These are phyloP conservation scores for Protobothrops mucrosquamatus DNA, from an alignment of 2,113 vertebrate species.

Conservation along the genomic window DNA sequence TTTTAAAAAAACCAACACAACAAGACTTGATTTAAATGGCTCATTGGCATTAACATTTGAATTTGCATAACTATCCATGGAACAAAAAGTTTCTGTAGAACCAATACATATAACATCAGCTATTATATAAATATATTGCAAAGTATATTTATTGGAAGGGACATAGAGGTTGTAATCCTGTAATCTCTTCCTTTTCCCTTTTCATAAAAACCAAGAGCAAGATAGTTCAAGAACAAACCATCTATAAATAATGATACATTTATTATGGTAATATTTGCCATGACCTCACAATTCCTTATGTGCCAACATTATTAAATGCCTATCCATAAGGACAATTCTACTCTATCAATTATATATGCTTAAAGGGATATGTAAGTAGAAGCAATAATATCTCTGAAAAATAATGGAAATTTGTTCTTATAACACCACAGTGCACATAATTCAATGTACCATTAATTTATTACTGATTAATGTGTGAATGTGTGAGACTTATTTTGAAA, in stretches of 20 bases:
- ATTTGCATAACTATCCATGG: neutral
- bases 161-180: no score
- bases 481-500: neutral
- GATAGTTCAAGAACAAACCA: neutral
- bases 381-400: neutral
- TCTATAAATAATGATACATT: neutral
- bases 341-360: neutral
- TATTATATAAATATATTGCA: neutral
- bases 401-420: neutral
- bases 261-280: neutral
- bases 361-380: neutral
- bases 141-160: no score
- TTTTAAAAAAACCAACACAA: no score
- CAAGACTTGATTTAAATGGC: neutral
- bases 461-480: neutral
- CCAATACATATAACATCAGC: neutral
- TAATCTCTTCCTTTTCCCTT: no score
- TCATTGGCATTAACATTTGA: neutral
- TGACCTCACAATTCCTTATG: neutral
- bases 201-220: neutral
- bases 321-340: neutral
- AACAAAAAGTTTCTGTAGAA: neutral
- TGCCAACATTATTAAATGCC: neutral
- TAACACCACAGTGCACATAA: neutral
- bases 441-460: neutral